Evolutionary conservation across 2,113 vertebrate genomes (phyloP).

Genomic region (Cyanistes caeruleus): DNA sequence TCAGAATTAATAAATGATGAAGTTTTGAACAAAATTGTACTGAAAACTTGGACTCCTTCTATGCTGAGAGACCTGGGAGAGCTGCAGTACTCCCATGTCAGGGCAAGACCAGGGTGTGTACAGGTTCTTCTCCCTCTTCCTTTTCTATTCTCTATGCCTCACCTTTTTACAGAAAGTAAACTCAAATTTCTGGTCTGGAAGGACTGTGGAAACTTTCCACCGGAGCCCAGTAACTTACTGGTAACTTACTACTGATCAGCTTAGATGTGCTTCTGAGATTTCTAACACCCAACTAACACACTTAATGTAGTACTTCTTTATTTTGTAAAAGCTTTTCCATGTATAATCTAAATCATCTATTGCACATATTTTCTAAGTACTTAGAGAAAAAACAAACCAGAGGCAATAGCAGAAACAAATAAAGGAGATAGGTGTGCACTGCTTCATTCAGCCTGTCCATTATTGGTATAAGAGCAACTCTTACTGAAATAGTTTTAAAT

Average conservation of each 20-base stretch:
- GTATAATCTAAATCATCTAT: not conserved
- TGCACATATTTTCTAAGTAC: not conserved
- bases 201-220: not conserved
- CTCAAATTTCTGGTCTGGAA: not conserved
- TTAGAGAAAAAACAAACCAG: not conserved
- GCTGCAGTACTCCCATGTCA: constrained; percentile 25
- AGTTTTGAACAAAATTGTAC: not conserved
- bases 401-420: not conserved
- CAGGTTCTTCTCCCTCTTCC: not conserved
- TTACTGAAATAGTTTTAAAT: not conserved
- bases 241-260: not conserved
- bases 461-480: not conserved
- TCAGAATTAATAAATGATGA: not conserved
- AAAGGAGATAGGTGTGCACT: not conserved
- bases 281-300: not conserved
- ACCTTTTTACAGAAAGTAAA: not conserved
- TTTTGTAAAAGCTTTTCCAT: not conserved
- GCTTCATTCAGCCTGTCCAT: not conserved
- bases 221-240: not conserved
- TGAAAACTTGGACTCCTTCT: not conserved
- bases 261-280: not conserved
- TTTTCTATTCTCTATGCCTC: not conserved
- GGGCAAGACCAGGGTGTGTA: constrained; percentile 44
- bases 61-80: not conserved
- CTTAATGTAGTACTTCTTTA: not conserved